Evolutionary conservation across 2,113 vertebrate species (phyloP), one percentile per base, ranked within the genome.

Genomic region (Oncorhynchus kisutch): DNA sequence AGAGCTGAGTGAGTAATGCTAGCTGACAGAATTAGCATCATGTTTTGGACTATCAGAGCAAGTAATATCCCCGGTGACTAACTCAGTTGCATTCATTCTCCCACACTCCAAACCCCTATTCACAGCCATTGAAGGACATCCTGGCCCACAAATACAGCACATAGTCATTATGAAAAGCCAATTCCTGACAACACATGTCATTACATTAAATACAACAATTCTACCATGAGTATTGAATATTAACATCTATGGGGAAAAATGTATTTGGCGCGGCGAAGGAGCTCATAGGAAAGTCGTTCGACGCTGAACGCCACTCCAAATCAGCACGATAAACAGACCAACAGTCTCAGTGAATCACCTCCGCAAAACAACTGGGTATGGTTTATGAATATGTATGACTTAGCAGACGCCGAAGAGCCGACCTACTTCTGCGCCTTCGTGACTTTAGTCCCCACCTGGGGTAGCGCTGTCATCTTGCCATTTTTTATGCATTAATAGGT

Each of bases 381-480:
- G 86, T 87, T 88, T 81, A 90, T 91, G 89, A 91, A 91, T 91
- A 91, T 90, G 86, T 69, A 90, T 88, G 89, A 89, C 87, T 86
- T 90, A 92, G 91, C 87, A 85, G 89, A 89, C 72, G 87, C 86
- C 87, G 83, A 82, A 83, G 39, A 54, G 14, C 51, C 82, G 90
- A 89, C 85, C 89, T 88, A 90, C 91, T 90, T 92, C 90, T 92
- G 79, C 89, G 80, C 18, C 77, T 87, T 62, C 80, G 81, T 86
- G 87, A 88, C 87, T 88, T 74, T 0, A 75, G 87, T 85, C 86
- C 83, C 88, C 88, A 89, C 87, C 85, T 78, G 82, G 91, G 89
- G 82, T 82, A 89, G 84, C 83, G 29, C 87, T 88, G 86, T 91
- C 89, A 86, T 90, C 86, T 89, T 73, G 16, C 16, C 12, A 54